Evolutionary conservation across 2,888 invertebrate genomes (phyloP).

Genomic region (Chrysomela aeneicollis): DNA sequence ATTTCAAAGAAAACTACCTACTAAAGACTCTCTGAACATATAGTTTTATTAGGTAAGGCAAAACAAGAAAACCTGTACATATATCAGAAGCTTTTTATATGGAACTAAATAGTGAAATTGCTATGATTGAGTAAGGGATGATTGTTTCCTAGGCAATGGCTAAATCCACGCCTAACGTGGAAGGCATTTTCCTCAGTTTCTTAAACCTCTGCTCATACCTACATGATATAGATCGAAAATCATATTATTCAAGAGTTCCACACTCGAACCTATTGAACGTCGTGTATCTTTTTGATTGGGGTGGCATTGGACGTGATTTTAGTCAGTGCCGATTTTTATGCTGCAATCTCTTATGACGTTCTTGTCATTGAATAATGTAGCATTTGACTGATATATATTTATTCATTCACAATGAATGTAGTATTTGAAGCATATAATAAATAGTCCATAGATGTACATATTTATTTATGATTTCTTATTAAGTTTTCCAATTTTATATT

Average conservation of each 20-base stretch:
- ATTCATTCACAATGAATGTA: slow-evolving; percentile 46
- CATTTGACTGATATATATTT: slow-evolving; percentile 50
- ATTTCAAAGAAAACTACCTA: slow-evolving; percentile 27
- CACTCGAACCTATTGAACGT: neutral
- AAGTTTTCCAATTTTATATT: slow-evolving; percentile 54
- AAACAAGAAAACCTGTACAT: slow-evolving; percentile 57
- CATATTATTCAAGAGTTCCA: neutral
- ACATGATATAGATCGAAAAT: neutral
- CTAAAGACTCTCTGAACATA: slow-evolving; percentile 52
- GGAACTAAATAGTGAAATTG: slow-evolving; percentile 54
- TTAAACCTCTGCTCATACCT: neutral
- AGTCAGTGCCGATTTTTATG: slow-evolving; percentile 46
- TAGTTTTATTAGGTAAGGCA: slow-evolving; percentile 58
- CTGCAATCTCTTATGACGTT: slow-evolving; percentile 54
- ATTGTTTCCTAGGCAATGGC: slow-evolving; percentile 20
- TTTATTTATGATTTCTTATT: slow-evolving; percentile 52
- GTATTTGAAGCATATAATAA: slow-evolving; percentile 39
- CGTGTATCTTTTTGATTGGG: neutral
- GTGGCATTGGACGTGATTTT: slow-evolving; percentile 8
- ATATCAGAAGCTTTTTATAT: slow-evolving; percentile 62
- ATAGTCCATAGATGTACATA: slow-evolving; percentile 55
- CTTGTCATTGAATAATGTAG: slow-evolving; percentile 46
- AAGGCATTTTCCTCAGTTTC: neutral
- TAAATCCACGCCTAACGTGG: neutral
- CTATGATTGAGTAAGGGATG: slow-evolving; percentile 47